Evolutionary conservation across 1,140 invertebrate species (phyloP), one percentile per base, ranked within the genome.

Genomic region (Brevipalpus yothersi): DNA sequence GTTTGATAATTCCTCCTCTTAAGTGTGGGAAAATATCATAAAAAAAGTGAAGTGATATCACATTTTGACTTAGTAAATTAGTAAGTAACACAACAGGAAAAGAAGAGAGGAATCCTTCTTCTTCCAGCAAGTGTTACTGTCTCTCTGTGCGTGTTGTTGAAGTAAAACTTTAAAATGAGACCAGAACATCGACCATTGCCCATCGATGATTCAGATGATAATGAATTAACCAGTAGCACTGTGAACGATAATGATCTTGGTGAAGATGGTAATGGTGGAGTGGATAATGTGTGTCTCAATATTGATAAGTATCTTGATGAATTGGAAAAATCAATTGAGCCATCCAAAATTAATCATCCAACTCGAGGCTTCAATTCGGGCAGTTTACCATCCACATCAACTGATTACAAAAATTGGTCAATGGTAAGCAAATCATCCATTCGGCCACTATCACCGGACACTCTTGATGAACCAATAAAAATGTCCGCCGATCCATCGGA

Each of bases 221-320:
- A 31, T 31, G 31, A 31, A 5, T 5, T 31, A 5, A 31, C 31
- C 31, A 31, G 31, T 31, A 45, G 43, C 10, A 45, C 12, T 3
- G 43, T 13, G n/a, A 45, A 45, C 10, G 43, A 15, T 45, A 13
- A 45, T 17, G 43, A 45, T 45, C 4, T 13, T 2, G n/a, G n/a
- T 3, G n/a, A 45, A 15, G 21, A 51, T 51, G 49, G 49, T 17
- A 19, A 19, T 19, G n/a, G 21, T 51, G 56, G 56, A 10, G 39
- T 55, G 10, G 53, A 55, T 11, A 41, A 57, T 41, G 23, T 57
- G 41, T 42, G 40, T 12, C 23, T 43, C 12, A 57, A 57, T 43
- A 57, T 57, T 21, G 56, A 57, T 21, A 41, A 23, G 41, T 57
- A 57, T 57, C 43, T 57, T 19, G 41, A 57, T 43, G 56, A 57